These are phyloP conservation scores for Coregonus sp. DNA, from an alignment of 2,797 vertebrate species.

Conservation along the genomic window DNA sequence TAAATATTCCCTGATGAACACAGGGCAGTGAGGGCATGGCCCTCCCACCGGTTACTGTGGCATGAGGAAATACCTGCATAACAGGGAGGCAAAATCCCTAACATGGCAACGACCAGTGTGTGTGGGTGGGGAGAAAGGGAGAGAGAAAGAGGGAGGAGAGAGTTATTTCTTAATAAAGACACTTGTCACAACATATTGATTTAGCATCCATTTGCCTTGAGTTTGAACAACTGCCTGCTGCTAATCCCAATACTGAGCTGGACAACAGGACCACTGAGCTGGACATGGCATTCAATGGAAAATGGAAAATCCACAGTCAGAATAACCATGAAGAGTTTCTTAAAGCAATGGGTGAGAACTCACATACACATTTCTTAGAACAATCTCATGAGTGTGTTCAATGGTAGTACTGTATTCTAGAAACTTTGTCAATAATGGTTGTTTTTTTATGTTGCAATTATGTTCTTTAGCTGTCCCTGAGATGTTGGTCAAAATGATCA, in stretches of 20 bases:
- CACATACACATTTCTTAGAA: not conserved
- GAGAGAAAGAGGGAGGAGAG: not conserved
- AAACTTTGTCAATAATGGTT: not conserved
- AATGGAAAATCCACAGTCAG: slow-evolving; percentile 83
- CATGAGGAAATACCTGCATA: slow-evolving; percentile 54
- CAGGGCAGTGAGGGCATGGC: not conserved
- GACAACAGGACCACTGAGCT: slow-evolving; percentile 7
- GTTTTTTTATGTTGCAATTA: not conserved
- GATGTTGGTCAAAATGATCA: slow-evolving; percentile 76
- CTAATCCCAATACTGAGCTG: not conserved
- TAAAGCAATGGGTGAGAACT: slow-evolving; percentile 67
- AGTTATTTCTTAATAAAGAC: not conserved
- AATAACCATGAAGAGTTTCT: slow-evolving; percentile 83
- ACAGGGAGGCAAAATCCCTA: slow-evolving; percentile 68
- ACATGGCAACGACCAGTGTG: slow-evolving; percentile 54
- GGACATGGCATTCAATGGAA: slow-evolving; percentile 73
- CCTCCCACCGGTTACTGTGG: not conserved
- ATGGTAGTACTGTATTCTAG: not conserved
- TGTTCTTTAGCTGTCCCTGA: slow-evolving; percentile 72
- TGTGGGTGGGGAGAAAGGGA: not conserved
- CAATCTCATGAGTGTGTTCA: not conserved
- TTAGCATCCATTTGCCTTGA: not conserved
- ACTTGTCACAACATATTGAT: slow-evolving; percentile 20
- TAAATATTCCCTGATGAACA: not conserved
- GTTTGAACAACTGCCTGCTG: not conserved